Base-by-base conservation (phyloP, 1,140 invertebrate species). In the Delia radicum region DNA sequence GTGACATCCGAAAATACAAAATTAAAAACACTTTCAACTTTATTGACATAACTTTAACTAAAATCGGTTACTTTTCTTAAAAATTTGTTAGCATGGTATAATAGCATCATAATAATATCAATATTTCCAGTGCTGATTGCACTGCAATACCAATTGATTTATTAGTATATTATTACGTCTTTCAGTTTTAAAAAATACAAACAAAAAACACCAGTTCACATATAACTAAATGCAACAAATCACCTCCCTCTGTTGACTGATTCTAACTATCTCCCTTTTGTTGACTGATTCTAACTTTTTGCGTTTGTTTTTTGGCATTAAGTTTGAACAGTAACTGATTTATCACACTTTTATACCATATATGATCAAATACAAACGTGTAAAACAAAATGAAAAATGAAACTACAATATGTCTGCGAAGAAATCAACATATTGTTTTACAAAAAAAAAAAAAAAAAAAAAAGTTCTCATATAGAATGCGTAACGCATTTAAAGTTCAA, bases 131-230 rank as follows among this genome's bases (percentile, higher is more conserved):
- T n/a, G n/a, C n/a, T n/a, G n/a, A n/a, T n/a, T n/a, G n/a, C n/a
- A n/a, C n/a, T n/a, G n/a, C n/a, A n/a, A n/a, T n/a, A 69, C 37
- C 65, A 33, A 69, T 69, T 69, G 65, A 69, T 69, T 69, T 69
- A 69, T 69, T 69, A 69, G 33, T 37, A 37, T 69, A 33, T 33
- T 69, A 24, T 21, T 24, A 69, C 21, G 65, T 7, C 65, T 21
- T 21, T 69, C 33, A 69, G 37, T 31, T 69, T 33, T 63, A n/a
- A n/a, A n/a, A n/a, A n/a, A n/a, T n/a, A n/a, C n/a, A n/a, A n/a
- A 42, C 37, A 42, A 10, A 42, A 33, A 42, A 42, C 37, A 42
- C 65, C 29, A 69, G n/a, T 21, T 21, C 48, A 42, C 15, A n/a
- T 55, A 55, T 21, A 55, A 55, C 48, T 21, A 55, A 55, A 55